Evolutionary conservation across 2,888 invertebrate species (phyloP), one percentile per base, ranked within the genome.

Genomic region (Steinernema scapterisci): DNA sequence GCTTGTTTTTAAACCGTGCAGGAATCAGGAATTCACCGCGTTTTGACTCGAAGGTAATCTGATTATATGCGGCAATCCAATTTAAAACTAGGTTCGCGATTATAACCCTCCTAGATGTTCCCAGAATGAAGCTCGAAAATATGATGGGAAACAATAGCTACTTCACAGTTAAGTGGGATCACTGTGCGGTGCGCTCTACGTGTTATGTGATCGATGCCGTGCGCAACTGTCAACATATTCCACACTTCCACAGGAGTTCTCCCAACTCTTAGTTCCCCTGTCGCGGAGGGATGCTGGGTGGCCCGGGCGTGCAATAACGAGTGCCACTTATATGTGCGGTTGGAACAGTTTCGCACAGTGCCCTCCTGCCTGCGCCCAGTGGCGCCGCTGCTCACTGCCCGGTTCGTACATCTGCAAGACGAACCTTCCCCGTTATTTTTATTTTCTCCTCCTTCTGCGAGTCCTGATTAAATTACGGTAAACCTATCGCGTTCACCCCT

Each of bases 401-500:
- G 5, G 38, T n/a, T n/a, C 38, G 38, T 38, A 38, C 38, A 38
- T 38, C 38, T 38, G 38, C 38, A 38, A n/a, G 38, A 38, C 38
- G 5, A 38, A 38, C 5, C 38, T 38, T 38, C 38, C 38, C 38
- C 38, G 38, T 38, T 38, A 38, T 38, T 38, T 38, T 38, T 63
- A 27, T 19, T 25, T 31, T 31, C 31, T 21, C 31, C 63, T 63
- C 63, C 25, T 31, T 25, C 3, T 23, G 54, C 31, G 13, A 13
- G 16, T 63, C 63, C 63, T 63, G 63, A 63, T 63, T 63, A 63
- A 63, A 63, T 63, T 63, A 63, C 63, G 63, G 63, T 63, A 63
- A 63, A 63, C 27, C 63, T 63, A 63, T 63, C 63, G 63, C 63
- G 63, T 31, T 63, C 9, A 31, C 27, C 31, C 21, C 31, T 16